A percentile compares a stretch with the other conserved stretches of the same genome.
These are phyloP conservation scores for Scaptomyza caliginosa DNA, from an alignment of 2,888 invertebrate genomes.

Conservation along the genomic window DNA sequence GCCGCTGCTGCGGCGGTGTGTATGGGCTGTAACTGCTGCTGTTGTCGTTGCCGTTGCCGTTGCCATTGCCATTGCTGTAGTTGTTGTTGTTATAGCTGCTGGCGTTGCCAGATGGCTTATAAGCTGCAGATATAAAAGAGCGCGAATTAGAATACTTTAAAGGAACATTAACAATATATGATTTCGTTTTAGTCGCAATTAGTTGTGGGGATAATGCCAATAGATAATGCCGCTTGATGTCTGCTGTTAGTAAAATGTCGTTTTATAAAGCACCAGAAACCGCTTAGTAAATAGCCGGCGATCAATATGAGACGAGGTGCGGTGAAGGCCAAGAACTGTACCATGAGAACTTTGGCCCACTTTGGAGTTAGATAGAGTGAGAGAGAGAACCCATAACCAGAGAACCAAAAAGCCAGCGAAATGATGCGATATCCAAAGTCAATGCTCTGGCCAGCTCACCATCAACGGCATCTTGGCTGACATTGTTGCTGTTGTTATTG, in stretches of 20 bases:
- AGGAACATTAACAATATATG: neutral
- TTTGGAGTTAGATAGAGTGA: conserved; percentile 38
- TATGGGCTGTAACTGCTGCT: conserved; percentile 48
- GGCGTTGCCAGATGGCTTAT: conserved; percentile 32
- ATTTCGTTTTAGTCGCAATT: conserved; percentile 52
- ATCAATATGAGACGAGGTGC: conserved; percentile 49
- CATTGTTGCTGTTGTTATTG: conserved; percentile 22
- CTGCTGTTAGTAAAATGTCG: conserved; percentile 55
- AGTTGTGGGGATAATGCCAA: conserved; percentile 57
- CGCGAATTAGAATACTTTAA: neutral
- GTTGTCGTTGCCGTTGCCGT: conserved; percentile 35
- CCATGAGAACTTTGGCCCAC: conserved; percentile 42
- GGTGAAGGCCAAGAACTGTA: conserved; percentile 46
- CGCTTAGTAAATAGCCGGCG: conserved; percentile 73
- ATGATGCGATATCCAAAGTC: conserved; percentile 37
- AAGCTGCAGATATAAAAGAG: conserved; percentile 24
- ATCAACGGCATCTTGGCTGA: conserved; percentile 64
- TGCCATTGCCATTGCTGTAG: conserved; percentile 7
- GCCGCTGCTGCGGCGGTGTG: conserved; percentile 53
- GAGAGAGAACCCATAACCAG: conserved; percentile 55
- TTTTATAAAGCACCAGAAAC: conserved; percentile 68
- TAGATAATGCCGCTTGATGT: conserved; percentile 52
- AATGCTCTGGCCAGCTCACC: conserved; percentile 60
- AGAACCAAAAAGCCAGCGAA: conserved; percentile 58
- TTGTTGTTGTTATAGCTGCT: conserved; percentile 39